Percentiles rank a stretch among this genome's conserved stretches.
These are phyloP conservation scores for Platyscapa corneri DNA, from an alignment of 1,140 invertebrate genomes.

Conservation along the genomic window DNA sequence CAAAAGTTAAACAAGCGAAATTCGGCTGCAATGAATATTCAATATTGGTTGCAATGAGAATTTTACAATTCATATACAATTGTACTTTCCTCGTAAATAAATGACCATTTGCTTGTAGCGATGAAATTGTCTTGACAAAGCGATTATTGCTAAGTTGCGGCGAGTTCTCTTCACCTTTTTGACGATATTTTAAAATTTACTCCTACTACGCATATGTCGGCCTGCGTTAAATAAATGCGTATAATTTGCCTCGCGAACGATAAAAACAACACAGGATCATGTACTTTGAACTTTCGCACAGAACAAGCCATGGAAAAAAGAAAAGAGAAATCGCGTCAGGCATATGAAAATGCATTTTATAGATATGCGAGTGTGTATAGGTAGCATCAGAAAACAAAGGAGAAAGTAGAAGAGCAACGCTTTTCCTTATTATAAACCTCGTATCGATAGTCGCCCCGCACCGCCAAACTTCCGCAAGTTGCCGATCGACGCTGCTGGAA, in stretches of 20 bases:
- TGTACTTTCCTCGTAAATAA: too few species aligned
- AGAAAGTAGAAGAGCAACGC: neutral
- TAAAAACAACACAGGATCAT: neutral
- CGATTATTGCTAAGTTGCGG: too few species aligned
- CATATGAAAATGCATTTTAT: neutral
- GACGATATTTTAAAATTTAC: neutral
- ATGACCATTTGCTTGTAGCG: too few species aligned
- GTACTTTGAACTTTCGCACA: neutral
- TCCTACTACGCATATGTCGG: neutral
- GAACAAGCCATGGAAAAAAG: neutral
- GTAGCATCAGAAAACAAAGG: neutral
- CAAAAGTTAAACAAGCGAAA: too few species aligned
- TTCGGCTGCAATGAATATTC: too few species aligned
- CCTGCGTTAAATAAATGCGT: neutral
- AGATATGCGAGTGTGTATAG: neutral
- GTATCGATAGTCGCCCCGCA: neutral
- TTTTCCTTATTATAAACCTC: neutral
- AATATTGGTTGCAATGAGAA: too few species aligned
- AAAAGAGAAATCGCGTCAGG: neutral
- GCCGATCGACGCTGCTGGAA: slow-evolving; percentile 32
- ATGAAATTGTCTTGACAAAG: too few species aligned
- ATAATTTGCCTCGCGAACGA: neutral
- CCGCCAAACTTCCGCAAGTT: slow-evolving; percentile 21
- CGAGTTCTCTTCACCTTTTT: neutral
- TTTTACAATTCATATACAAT: too few species aligned